A percentile compares a stretch with the other conserved stretches of the same genome.
Conservation (phyloP, 2,888 invertebrate genomes). For the Lagria hirta region DNA sequence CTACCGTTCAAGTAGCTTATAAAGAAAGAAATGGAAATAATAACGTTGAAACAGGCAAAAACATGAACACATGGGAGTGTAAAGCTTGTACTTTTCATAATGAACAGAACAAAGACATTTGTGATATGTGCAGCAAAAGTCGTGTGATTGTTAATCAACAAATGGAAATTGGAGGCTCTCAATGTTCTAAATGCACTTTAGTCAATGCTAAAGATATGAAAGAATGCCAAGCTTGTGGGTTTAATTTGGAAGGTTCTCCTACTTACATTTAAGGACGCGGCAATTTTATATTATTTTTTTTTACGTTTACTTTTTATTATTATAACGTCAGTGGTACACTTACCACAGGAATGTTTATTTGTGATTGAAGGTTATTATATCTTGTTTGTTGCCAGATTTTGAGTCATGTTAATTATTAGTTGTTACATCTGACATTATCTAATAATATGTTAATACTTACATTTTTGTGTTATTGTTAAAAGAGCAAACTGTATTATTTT, state of each 20-base stretch:
- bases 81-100: conserved; percentile 73
- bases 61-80: conserved; percentile 64
- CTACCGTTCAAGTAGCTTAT: no score
- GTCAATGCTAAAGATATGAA: conserved; percentile 69
- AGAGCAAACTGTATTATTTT: no score
- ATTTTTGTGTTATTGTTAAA: no score
- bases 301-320: no score
- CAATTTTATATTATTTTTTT: no score
- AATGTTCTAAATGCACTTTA: conserved; percentile 74
- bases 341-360: no score
- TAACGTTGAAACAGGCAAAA: conserved; percentile 15
- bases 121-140: conserved; percentile 74
- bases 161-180: conserved; percentile 70
- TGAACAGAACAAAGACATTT: conserved; percentile 58
- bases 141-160: conserved; percentile 55
- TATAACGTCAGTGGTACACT: no score
- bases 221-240: conserved; percentile 68
- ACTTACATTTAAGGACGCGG: conserved; percentile 77
- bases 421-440: no score
- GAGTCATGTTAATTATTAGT: no score
- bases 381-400: no score
- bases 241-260: conserved; percentile 70
- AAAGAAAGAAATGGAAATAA: conserved; percentile 12
- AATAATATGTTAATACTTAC: no score
- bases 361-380: no score